Conservation (phyloP, 2,797 vertebrate species). For the Myotis daubentonii region DNA sequence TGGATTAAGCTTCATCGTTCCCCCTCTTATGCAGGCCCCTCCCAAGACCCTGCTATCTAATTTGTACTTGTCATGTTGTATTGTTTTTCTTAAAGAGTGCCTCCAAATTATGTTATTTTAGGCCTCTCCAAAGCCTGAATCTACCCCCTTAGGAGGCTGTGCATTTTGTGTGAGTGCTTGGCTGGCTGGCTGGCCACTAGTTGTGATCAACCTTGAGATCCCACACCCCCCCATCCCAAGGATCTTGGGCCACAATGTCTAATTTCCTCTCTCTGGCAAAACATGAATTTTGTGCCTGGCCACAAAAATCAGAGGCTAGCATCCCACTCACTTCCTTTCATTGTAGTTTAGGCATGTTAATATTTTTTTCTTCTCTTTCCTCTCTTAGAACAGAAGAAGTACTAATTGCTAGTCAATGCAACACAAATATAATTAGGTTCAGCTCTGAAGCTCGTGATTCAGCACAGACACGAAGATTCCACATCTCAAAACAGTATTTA, state of each 20-base stretch:
- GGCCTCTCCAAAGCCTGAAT: background rate
- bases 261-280: conserved; percentile 68
- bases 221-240: background rate
- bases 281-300: conserved; percentile 47
- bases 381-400: conserved; percentile 65
- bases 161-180: background rate
- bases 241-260: background rate
- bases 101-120: conserved; percentile 44
- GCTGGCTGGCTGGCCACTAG: background rate
- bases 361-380: conserved; percentile 53
- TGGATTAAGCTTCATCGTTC: background rate
- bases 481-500: conserved; percentile 24
- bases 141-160: background rate
- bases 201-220: background rate
- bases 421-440: conserved; percentile 61
- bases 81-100: conserved; percentile 35
- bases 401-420: conserved; percentile 50
- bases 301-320: conserved; percentile 32
- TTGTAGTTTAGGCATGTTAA: conserved; percentile 57
- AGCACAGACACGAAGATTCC: background rate
- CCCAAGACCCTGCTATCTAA: background rate
- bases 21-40: background rate
- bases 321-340: conserved; percentile 68
- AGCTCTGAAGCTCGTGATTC: conserved; percentile 52
- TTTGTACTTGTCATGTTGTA: background rate